phyloP scores from a whole-genome alignment of 2,797 vertebrate species.

The Nyctalus aviator region DNA sequence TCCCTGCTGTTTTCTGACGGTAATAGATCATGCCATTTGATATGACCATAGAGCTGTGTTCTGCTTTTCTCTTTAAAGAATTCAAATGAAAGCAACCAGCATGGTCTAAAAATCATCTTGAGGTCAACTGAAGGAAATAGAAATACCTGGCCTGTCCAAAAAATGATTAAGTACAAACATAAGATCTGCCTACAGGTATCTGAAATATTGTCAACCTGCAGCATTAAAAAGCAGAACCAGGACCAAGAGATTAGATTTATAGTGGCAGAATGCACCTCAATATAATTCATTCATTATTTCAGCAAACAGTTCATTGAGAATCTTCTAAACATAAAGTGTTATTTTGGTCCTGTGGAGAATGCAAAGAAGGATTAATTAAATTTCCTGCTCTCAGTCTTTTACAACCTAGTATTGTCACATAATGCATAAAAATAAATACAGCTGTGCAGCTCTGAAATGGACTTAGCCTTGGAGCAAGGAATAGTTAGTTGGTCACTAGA shows the following conservation, averaged over 20 bases:
- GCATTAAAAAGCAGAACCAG: background rate
- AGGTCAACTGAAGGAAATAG: background rate
- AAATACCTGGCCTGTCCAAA: background rate
- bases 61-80: slow-evolving; percentile 41
- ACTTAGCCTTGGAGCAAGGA: background rate
- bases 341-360: background rate
- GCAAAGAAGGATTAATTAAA: slow-evolving; percentile 11
- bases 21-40: background rate
- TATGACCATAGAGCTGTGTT: background rate
- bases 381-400: background rate
- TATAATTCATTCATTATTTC: background rate
- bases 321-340: background rate
- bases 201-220: background rate
- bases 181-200: background rate
- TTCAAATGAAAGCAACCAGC: slow-evolving; percentile 37
- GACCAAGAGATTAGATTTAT: background rate
- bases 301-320: background rate
- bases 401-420: background rate
- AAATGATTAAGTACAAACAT: background rate
- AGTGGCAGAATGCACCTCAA: background rate
- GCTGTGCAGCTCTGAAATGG: background rate
- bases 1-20: background rate
- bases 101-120: background rate
- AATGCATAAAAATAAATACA: background rate
- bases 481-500: background rate